These are phyloP conservation scores for Saccopteryx bilineata DNA, from an alignment of 2,113 vertebrate genomes.

Conservation along the genomic window DNA sequence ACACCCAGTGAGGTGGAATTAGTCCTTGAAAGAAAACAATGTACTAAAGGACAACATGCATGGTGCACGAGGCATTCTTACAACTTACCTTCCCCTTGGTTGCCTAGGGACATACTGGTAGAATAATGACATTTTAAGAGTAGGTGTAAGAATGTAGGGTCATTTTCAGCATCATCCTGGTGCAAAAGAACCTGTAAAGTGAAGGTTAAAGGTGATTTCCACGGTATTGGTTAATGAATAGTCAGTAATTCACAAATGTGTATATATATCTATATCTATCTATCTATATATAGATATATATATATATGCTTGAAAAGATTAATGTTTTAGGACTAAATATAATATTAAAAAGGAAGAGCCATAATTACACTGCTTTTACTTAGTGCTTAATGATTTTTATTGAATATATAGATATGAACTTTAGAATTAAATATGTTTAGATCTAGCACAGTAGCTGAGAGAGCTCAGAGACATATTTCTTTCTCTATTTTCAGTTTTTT, in stretches of 20 bases:
- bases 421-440: neutral
- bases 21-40: constrained; percentile 14
- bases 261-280: neutral
- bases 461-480: neutral
- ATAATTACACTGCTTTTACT: neutral
- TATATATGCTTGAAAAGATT: neutral
- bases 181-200: neutral
- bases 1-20: neutral
- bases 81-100: neutral
- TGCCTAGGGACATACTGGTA: neutral
- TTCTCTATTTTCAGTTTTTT: neutral
- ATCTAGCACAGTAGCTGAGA: neutral
- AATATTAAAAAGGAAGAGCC: neutral
- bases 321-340: constrained; percentile 3
- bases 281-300: no score
- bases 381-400: constrained; percentile 18
- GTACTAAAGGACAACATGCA: neutral
- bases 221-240: neutral
- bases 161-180: neutral
- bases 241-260: neutral
- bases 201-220: neutral
- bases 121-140: neutral
- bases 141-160: neutral
- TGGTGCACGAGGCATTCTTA: neutral
- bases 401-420: neutral